These are phyloP conservation scores for Chirona hameri DNA, from an alignment of 2,888 invertebrate species.

Conservation along the genomic window DNA sequence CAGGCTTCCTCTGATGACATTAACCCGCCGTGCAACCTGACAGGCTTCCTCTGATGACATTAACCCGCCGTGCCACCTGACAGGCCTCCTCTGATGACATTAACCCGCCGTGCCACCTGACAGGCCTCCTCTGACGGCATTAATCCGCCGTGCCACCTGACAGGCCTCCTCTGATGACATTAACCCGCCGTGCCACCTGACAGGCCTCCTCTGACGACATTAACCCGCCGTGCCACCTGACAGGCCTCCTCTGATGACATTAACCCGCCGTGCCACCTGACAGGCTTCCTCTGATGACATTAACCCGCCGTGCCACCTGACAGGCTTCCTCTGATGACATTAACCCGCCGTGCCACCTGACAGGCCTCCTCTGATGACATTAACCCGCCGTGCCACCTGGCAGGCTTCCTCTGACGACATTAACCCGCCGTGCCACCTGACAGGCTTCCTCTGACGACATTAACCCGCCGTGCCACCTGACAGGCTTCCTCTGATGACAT, in stretches of 20 bases:
- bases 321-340: not conserved
- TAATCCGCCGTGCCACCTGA: not conserved
- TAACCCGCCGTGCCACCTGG: not conserved
- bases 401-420: not conserved
- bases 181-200: not conserved
- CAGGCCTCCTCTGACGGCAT: not conserved
- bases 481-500: not conserved
- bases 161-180: not conserved
- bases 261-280: not conserved
- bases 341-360: not conserved
- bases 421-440: not conserved
- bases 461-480: not conserved
- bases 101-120: not conserved
- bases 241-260: not conserved
- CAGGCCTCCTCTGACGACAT: not conserved
- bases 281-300: not conserved
- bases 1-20: not conserved
- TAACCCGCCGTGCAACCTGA: not conserved
- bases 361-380: not conserved
- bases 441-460: not conserved
- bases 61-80: not conserved
- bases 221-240: not conserved
- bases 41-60: not conserved
- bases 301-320: not conserved
- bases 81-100: not conserved